These are phyloP conservation scores for Gavialis gangeticus DNA, from an alignment of 2,113 vertebrate genomes.

Conservation along the genomic window DNA sequence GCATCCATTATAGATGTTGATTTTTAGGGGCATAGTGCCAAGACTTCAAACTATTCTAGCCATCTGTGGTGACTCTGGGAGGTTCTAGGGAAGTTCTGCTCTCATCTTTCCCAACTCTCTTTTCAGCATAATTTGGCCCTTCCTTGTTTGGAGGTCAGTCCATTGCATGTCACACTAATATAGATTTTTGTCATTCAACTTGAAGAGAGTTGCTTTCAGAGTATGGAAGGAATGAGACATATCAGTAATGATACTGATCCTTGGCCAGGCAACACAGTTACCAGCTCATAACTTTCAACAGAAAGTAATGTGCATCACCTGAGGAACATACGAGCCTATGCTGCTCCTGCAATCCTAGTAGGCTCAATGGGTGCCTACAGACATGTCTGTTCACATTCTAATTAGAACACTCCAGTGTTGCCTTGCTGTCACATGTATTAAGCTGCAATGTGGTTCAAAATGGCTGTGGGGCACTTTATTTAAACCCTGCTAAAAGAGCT, in stretches of 20 bases:
- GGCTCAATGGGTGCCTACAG: too few relatives aligned
- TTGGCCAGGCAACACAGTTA: neutral
- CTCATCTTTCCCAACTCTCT: neutral
- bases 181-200: neutral
- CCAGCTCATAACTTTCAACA: neutral
- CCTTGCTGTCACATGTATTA: too few relatives aligned
- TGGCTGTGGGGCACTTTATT: too few relatives aligned
- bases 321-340: accelerated
- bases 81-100: accelerated
- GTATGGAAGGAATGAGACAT: accelerated
- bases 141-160: neutral
- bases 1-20: neutral
- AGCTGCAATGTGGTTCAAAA: too few relatives aligned
- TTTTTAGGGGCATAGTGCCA: neutral
- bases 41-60: neutral
- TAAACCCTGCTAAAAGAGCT: too few relatives aligned
- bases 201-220: accelerated
- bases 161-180: neutral
- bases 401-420: too few relatives aligned
- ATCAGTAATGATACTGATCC: accelerated
- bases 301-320: neutral
- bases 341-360: accelerated
- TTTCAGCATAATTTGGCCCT: neutral
- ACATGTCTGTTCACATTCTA: neutral
- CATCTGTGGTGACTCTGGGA: neutral